Evolutionary conservation across 1,140 invertebrate species (phyloP), one percentile per base, ranked within the genome.

Genomic region (Philopotamus ludificatus): DNA sequence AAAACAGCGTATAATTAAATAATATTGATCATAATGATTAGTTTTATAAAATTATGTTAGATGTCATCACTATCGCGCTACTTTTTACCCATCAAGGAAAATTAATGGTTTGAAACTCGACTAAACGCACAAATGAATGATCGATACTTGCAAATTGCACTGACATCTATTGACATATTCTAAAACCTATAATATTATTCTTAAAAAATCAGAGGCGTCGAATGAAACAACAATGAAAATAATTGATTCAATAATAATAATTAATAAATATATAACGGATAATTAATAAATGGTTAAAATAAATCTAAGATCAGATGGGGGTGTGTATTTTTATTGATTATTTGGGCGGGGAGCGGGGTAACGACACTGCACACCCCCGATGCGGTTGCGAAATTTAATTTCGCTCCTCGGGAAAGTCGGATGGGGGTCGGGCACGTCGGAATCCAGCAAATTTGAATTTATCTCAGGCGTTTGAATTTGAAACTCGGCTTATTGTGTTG

Each of bases 371-470:
- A 8, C 7, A 16, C 8, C 9, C 51, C 20, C 44, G 60, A 66
- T 70, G 67, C 53, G 67, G 67, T 70, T 66, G 61, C 63, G 55
- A 70, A 70, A 70, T 70, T 66, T 70, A 70, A 70, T 70, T 70
- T 70, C 61, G 60, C 39, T 70, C 57, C 51, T 44, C 49, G 21
- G 51, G 67, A 53, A 66, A 65, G 63, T n/a, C 53, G 18, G 53
- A 20, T 50, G 28, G 39, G 39, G 1, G n/a, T 28, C 42, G 42
- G 42, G 57, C 41, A 16, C 58, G 41, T 39, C 53, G 67, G 67
- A 70, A 70, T 70, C 67, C 67, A 60, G 67, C 60, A 58, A 66
- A 70, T 70, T 70, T 63, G 67, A 70, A 70, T 70, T 70, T 70
- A 70, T 70, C 67, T 70, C 67, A 18, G 49, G 67, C 63, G 53